Percentiles rank a stretch among this genome's conserved stretches.
Evolutionary conservation across 2,797 vertebrate genomes (phyloP).

Genomic region (Sebastes nivosus): DNA sequence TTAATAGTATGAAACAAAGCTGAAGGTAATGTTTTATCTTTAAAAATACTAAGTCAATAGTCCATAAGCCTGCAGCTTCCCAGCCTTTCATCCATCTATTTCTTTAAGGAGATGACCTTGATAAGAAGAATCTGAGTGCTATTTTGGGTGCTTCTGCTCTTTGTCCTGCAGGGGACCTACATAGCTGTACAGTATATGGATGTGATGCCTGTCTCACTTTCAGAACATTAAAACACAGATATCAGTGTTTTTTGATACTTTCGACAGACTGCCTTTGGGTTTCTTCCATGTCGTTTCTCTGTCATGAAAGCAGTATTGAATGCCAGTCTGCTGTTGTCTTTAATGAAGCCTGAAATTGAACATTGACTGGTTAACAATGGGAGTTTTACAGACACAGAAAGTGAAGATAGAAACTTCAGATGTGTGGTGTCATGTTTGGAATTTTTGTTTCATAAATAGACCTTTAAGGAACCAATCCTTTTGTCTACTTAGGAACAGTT

Average conservation of each 20-base stretch:
- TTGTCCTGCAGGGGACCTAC: slow-evolving; percentile 33
- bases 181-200: not conserved
- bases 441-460: slow-evolving; percentile 24
- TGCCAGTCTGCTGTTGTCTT: slow-evolving; percentile 25
- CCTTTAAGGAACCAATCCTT: slow-evolving; percentile 25
- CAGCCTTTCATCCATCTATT: slow-evolving; percentile 20
- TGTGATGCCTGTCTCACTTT: not conserved
- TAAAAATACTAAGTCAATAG: not conserved
- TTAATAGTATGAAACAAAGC: not conserved
- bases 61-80: not conserved
- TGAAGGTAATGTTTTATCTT: not conserved
- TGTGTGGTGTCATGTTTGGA: slow-evolving; percentile 1
- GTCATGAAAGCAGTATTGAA: slow-evolving; percentile 17
- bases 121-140: slow-evolving; percentile 26
- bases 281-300: not conserved
- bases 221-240: not conserved
- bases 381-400: slow-evolving; percentile 32
- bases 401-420: slow-evolving; percentile 29
- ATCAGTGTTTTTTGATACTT: not conserved
- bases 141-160: slow-evolving; percentile 43
- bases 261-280: not conserved
- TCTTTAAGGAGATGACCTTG: slow-evolving; percentile 52
- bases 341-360: slow-evolving; percentile 63
- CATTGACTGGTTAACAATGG: slow-evolving; percentile 35
- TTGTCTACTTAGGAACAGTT: slow-evolving; percentile 28